Evolutionary conservation across 2,797 vertebrate species (phyloP).

Genomic region (Crocodylus rhombifer): DNA sequence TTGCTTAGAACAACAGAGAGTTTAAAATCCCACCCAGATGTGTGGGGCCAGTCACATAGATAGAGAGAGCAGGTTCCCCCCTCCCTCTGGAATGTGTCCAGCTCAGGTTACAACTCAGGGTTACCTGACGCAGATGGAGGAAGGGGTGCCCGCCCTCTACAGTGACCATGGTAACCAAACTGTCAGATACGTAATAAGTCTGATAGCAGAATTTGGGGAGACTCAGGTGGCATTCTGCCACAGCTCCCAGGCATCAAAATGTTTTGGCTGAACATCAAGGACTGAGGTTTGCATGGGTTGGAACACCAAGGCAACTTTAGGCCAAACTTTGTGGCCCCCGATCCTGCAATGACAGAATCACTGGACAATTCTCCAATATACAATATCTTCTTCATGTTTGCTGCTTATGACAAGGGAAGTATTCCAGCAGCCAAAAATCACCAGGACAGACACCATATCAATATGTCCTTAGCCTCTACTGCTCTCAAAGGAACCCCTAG

Average conservation of each 20-base stretch:
- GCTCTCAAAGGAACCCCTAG: not conserved
- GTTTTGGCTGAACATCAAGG: not conserved
- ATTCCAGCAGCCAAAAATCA: not conserved
- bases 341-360: not conserved
- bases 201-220: too few species aligned
- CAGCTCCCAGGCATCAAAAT: not conserved
- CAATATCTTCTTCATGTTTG: not conserved
- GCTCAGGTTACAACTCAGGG: too few species aligned
- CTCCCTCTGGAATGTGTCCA: too few species aligned
- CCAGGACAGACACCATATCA: not conserved
- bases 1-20: too few species aligned
- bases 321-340: not conserved
- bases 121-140: too few species aligned
- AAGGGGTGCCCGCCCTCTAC: too few species aligned
- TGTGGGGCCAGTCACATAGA: too few species aligned
- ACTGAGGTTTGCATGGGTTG: not conserved
- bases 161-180: too few species aligned
- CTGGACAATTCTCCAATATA: not conserved
- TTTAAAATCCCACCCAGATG: too few species aligned
- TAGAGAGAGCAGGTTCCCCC: too few species aligned
- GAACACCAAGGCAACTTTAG: not conserved
- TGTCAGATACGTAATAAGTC: too few species aligned
- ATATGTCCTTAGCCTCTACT: not conserved
- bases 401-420: not conserved
- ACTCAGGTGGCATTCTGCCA: too few species aligned